These are phyloP conservation scores for Petaurus breviceps DNA, from an alignment of 2,113 vertebrate genomes.

Conservation along the genomic window DNA sequence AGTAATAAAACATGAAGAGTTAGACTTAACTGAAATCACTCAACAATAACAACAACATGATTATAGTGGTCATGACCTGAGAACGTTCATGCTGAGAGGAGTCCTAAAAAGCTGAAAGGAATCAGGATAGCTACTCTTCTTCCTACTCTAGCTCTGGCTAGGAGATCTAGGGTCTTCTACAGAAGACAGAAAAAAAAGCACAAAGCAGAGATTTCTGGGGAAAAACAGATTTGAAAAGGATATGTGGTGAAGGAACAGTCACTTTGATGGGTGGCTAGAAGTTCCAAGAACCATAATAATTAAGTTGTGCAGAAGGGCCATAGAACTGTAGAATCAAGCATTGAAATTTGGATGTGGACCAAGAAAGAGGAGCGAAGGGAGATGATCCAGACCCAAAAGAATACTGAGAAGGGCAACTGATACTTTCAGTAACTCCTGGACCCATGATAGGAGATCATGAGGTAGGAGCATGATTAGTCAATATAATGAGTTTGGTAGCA, in stretches of 20 bases:
- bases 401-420: background rate
- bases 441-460: background rate
- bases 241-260: background rate
- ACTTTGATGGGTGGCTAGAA: background rate
- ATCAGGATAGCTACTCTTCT: background rate
- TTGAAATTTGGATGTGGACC: background rate
- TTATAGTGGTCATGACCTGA: background rate
- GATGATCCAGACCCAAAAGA: background rate
- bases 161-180: background rate
- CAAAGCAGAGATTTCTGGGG: background rate
- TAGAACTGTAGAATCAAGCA: background rate
- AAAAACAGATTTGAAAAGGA: background rate
- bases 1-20: background rate
- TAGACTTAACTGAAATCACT: background rate
- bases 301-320: background rate
- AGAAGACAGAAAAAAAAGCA: background rate
- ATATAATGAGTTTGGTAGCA: background rate
- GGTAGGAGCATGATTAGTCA: background rate
- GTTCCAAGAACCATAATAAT: background rate
- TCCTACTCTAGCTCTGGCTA: background rate
- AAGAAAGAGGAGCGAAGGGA: background rate
- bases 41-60: background rate
- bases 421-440: background rate
- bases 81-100: background rate
- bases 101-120: background rate